Evolutionary conservation across 2,113 vertebrate genomes (phyloP), one percentile per base, ranked within the genome.

Genomic region (Cairina moschata): DNA sequence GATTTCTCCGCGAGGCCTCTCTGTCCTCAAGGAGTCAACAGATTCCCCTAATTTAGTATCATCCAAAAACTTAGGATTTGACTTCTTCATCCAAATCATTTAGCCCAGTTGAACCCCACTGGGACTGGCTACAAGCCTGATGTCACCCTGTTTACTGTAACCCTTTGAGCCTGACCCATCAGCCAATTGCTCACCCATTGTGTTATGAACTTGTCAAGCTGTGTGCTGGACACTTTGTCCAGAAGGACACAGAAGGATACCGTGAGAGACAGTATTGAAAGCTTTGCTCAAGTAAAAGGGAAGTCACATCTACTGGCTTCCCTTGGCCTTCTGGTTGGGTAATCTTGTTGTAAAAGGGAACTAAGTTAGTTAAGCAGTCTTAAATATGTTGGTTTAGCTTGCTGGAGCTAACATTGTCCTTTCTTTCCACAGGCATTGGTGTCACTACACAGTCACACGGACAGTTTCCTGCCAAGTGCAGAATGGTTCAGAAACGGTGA

Each of bases 381-480:
- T 77, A 7, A 16, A 8, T 11, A 10, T n/a, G 36, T 22, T 75
- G 65, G n/a, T 52, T 66, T 46, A 7, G 36, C 62, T 87, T 44
- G 14, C 5, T 18, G 55, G 23, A 26, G 21, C 78, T 93, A 48
- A 72, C 8, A 1, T 15, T 76, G 50, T 94, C 77, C 80, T 80
- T 92, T 96, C 18, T 97, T 90, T 83, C 93, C 78, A 59, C 96
- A 99, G 99, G 97, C 99, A 99, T 89, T 99, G 99, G 99, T 99
- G 99, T 95, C 99, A 99, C 95, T 99, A 99, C 83, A 99, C 98
- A 0, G 98, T 99, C 62, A 98, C 98, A 52, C 98, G 98, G 97
- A 99, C 98, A 1, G 99, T 99, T 82, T 98, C 99, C 89, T 99
- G 99, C 96, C 99, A 99, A 95, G 98, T 99, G 91, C 99, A 99